phyloP scores from a whole-genome alignment of 1,140 invertebrate genomes.

The Phenacoccus solenopsis region DNA sequence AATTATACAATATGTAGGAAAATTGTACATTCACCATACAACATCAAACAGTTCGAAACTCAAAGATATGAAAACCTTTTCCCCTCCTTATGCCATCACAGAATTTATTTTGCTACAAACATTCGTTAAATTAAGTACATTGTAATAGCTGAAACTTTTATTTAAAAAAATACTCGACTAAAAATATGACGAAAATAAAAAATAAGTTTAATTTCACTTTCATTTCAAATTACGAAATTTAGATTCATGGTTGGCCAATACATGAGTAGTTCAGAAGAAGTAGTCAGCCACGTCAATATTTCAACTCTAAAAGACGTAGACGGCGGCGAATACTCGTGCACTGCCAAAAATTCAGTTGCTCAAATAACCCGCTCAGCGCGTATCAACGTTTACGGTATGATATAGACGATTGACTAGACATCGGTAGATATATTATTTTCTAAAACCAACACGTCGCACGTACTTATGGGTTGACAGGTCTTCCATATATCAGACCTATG shows the following conservation, averaged over 20 bases:
- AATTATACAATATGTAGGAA: too few relatives aligned
- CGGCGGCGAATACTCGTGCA: slow-evolving; percentile 81
- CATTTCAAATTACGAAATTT: slow-evolving; percentile 21
- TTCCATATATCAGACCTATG: slow-evolving; percentile 81
- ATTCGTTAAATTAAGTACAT: too few relatives aligned
- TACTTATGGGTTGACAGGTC: slow-evolving; percentile 38
- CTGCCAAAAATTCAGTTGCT: slow-evolving; percentile 67
- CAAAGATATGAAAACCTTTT: too few relatives aligned
- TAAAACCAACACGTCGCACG: background rate
- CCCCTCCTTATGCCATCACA: too few relatives aligned
- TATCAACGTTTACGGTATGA: slow-evolving; percentile 82
- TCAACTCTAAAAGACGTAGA: slow-evolving; percentile 75
- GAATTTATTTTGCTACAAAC: too few relatives aligned
- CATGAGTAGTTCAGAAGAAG: slow-evolving; percentile 65
- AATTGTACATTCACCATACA: too few relatives aligned
- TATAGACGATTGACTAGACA: too few relatives aligned
- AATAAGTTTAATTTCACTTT: background rate
- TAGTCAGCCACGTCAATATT: slow-evolving; percentile 85
- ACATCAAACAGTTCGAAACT: too few relatives aligned
- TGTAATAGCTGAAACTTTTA: too few relatives aligned
- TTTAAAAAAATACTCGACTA: too few relatives aligned
- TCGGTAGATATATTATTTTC: too few relatives aligned
- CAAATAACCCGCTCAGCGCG: slow-evolving; percentile 62
- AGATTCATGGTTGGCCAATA: slow-evolving; percentile 80
- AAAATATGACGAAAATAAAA: too few relatives aligned